Base-by-base conservation (phyloP, 2,888 invertebrate species). In the Aphidius colemani region DNA sequence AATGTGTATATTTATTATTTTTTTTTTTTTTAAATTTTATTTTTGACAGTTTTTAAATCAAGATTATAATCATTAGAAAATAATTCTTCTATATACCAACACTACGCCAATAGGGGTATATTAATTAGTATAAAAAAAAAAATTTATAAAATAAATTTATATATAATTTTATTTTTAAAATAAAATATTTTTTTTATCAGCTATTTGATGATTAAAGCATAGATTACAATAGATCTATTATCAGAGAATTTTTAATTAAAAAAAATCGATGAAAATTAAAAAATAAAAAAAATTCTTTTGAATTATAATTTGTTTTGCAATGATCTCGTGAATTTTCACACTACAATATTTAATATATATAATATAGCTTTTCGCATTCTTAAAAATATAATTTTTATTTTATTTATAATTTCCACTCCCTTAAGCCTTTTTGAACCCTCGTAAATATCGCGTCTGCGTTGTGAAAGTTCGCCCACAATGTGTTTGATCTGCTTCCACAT, bases 391-490 rank as follows among this genome's bases (percentile, higher is more conserved):
- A 18, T 53, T 43, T 30, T 30, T 30, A 30, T 41, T 7, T 11
- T 13, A 53, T 40, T 41, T 53, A 41, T 53, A 40, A 41, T n/a
- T 41, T 53, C 9, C 53, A 40, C 46, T 18, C 11, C 11, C 49
- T 30, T 9, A 40, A 45, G 46, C 55, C 40, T 45, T 18, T 49
- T 44, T n/a, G 30, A 62, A 56, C 49, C 49, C 62, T 39, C 56
- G 44, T 10, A 30, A n/a, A 61, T 45, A 48, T 48, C 46, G 66
- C 69, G 69, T 65, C 41, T 69, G 67, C 67, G 69, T 53, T 43
- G 30, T 53, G 40, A 48, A 18, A 53, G 53, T 41, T 43, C 53
- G 51, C 57, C 9, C 49, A 40, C 49, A 43, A 10, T n/a, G 30
- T 30, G 30, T 30, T 30, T 30, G 30, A 30, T 30, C 30, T 61